Percentiles rank a stretch among this genome's conserved stretches.
Evolutionary conservation across 2,797 vertebrate species (phyloP).

Genomic region (Anableps anableps): DNA sequence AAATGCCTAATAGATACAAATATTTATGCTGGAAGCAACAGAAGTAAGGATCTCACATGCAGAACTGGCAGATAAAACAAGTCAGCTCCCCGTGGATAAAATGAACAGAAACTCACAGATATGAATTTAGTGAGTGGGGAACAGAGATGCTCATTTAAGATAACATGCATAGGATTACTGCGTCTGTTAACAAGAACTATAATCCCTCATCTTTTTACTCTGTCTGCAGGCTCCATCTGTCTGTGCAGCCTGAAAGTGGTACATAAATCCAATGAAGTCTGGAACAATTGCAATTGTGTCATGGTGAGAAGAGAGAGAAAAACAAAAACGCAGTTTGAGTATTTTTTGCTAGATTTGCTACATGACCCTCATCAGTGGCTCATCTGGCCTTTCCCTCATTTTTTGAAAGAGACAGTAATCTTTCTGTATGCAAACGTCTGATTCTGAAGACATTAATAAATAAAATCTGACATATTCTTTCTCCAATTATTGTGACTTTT

Average conservation of each 20-base stretch:
- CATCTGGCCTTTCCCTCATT: neutral
- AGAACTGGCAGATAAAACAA: neutral
- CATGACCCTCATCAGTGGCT: too few relatives aligned
- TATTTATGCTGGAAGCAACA: neutral
- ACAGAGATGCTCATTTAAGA: conserved; percentile 1
- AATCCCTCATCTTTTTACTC: neutral
- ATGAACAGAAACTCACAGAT: neutral
- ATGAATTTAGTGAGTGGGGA: neutral
- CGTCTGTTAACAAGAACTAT: conserved; percentile 5
- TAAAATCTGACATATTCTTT: neutral
- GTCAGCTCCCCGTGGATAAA: neutral
- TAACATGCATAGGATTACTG: neutral
- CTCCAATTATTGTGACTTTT: neutral
- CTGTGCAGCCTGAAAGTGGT: conserved; percentile 1
- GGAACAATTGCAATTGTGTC: neutral
- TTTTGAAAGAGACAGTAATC: neutral
- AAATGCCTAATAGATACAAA: neutral
- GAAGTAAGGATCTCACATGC: neutral
- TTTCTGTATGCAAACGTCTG: neutral
- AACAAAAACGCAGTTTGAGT: neutral
- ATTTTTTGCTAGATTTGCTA: neutral
- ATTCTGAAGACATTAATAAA: neutral
- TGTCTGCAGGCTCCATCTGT: neutral
- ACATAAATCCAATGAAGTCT: neutral
- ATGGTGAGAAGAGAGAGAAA: neutral